Evolutionary conservation across 2,888 invertebrate genomes (phyloP), one percentile per base, ranked within the genome.

Genomic region (Corythucha ciliata): DNA sequence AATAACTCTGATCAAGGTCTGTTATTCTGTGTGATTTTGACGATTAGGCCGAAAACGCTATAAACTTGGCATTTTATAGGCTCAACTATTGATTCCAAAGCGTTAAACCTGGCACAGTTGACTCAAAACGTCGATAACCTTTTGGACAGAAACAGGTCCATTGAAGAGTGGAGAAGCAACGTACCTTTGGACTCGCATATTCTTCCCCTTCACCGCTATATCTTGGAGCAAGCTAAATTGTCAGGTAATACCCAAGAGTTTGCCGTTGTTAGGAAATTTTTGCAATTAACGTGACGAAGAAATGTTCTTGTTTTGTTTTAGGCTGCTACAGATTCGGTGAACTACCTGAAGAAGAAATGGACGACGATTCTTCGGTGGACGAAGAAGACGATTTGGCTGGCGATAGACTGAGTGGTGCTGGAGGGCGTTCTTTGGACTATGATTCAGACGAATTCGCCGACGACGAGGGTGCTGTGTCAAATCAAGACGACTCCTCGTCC

Each of bases 171-270:
- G 51, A 24, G 53, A 21, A 41, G 51, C 40, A 47, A 46, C 45
- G 49, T 55, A 18, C 47, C 53, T 6, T 33, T 59, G 34, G 66
- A 67, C 49, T 64, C 66, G 33, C 87, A 88, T 66, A 70, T 89
- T 57, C 68, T 88, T 63, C 89, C 89, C 8, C 70, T 90, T 57
- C 88, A 89, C 68, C 86, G 89, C 69, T 90, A 89, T 65, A 83
- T 90, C 60, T 75, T 90, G 63, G 88, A 89, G 64, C 90, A 90
- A 69, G 84, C 84, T 0, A 83, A 84, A 63, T 69, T 81, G 39
- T 80, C 80, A 54, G 80, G 81, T 78, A 60, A 58, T n/a, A 10
- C 29, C 29, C 29, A 29, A 29, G 29, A 10, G n/a, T 29, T 29
- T 29, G 29, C 8, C 12, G 8, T 29, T 29, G n/a, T 29, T n/a